Percentiles rank a stretch among this genome's conserved stretches.
phyloP scores from a whole-genome alignment of 2,113 vertebrate species.

The Orientallactaga bullata region DNA sequence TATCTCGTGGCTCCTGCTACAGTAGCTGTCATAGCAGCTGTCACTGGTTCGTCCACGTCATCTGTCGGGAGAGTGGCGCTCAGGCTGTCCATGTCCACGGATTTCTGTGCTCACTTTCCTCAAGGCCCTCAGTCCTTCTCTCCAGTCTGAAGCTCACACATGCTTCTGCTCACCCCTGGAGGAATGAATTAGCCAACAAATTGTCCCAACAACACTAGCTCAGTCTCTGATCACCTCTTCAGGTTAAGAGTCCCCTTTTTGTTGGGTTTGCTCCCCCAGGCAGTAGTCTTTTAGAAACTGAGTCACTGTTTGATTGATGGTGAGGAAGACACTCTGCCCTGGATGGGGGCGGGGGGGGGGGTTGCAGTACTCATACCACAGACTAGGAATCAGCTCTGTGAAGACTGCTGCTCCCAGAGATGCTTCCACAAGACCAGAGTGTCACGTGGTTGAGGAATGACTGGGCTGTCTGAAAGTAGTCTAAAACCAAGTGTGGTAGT shows the following conservation, averaged over 20 bases:
- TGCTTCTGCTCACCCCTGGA: not conserved
- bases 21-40: not conserved
- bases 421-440: not conserved
- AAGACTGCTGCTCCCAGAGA: not conserved
- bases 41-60: not conserved
- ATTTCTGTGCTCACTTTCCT: not conserved
- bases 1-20: not conserved
- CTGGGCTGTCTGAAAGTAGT: not conserved
- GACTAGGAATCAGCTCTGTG: not conserved
- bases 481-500: too few species aligned
- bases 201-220: not conserved
- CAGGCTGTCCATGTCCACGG: not conserved
- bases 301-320: not conserved
- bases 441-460: not conserved
- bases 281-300: not conserved
- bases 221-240: not conserved
- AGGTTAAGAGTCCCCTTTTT: not conserved
- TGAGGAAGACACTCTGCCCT: not conserved
- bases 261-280: not conserved
- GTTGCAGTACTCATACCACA: not conserved
- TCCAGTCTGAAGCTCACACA: not conserved
- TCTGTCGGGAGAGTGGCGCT: constrained; percentile 20
- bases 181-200: not conserved
- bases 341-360: not conserved
- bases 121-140: not conserved